Evolutionary conservation across 2,797 vertebrate genomes (phyloP), one percentile per base, ranked within the genome.

Genomic region (Enteromius paludinosus): DNA sequence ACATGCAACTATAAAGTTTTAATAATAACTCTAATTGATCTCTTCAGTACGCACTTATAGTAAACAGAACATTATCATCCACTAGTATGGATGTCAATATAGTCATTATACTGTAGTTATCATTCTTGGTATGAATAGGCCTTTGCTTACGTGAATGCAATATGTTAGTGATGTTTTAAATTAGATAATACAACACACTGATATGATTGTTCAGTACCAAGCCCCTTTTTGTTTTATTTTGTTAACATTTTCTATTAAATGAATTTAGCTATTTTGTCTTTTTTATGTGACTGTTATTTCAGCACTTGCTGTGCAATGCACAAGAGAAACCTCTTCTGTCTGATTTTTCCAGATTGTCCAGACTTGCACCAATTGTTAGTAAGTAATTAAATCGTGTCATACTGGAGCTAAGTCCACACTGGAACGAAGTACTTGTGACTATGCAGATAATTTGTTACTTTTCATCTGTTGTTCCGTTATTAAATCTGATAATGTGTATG

Each of bases 171-270:
- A 80, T 64, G 59, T 78, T 49, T n/a, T 25, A 47, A 38, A 70
- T 43, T 14, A 79, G 23, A 28, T 79, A 61, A 59, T 6, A 45
- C n/a, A 15, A 47, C 8, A 56, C 64, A 33, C 28, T 70, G 35
- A 59, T 69, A 25, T 68, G 49, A 33, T 68, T 52, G 28, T 65
- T 78, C 45, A 14, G 64, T 41, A 79, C 23, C 14, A 66, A 78
- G 17, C 25, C 78, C 56, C 12, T 59, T 11, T 41, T 30, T 70
- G 28, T 43, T 61, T 28, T 45, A 23, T n/a, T 71, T 47, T 79
- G 18, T 70, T 81, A 61, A 64, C 43, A 47, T 72, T 81, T 81
- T 81, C 28, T 65, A 81, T 73, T 81, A 81, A 81, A 81, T 52
- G n/a, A 73, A 47, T 71, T 52, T 7, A 81, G 38, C 20, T 71